Base-by-base conservation (phyloP, 2,797 vertebrate genomes). In the Podarcis lilfordi region DNA sequence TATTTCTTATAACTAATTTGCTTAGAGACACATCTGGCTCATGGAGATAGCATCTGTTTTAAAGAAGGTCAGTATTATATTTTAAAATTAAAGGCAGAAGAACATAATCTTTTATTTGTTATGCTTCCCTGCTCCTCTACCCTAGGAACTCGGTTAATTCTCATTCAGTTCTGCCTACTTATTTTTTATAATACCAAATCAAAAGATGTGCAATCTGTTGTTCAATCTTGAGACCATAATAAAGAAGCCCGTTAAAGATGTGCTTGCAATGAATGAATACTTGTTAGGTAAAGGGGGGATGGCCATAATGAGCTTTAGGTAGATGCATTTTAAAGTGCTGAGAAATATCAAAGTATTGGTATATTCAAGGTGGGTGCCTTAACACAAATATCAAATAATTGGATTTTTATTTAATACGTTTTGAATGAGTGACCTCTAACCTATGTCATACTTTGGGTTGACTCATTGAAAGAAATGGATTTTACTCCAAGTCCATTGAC, bases 1-100 rank as follows among this genome's bases (percentile, higher is more conserved):
- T 95, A 95, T 95, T 96, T 95, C 94, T 96, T 95, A 94, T 94
- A 96, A 96, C 89, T 94, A 96, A 96, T 96, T 96, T 96, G 92
- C 93, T 96, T 95, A 95, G 89, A 96, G 93, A 96, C 92, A 96
- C 95, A 96, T 96, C 95, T 97, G 96, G 93, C 83, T 96, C 66
- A 64, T 91, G 91, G 95, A 94, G 81, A 89, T 91, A 96, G 94
- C 91, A 95, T 95, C 89, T 94, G 89, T 94, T 96, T 96, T 95
- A 93, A 96, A 95, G 94, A 95, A 96, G 94, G 89, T 92, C 93
- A 95, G 91, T 72, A 87, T 72, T 95, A 87, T 93, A 92, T 94
- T 95, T 95, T 95, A 90, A 95, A 91, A 74, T 86, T 90, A 92
- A 95, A 95, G 83, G 32, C 79, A 93, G 77, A 89, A 91, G 83